phyloP scores from a whole-genome alignment of 2,888 invertebrate species.

The Lepidocyrtoides sp. region DNA sequence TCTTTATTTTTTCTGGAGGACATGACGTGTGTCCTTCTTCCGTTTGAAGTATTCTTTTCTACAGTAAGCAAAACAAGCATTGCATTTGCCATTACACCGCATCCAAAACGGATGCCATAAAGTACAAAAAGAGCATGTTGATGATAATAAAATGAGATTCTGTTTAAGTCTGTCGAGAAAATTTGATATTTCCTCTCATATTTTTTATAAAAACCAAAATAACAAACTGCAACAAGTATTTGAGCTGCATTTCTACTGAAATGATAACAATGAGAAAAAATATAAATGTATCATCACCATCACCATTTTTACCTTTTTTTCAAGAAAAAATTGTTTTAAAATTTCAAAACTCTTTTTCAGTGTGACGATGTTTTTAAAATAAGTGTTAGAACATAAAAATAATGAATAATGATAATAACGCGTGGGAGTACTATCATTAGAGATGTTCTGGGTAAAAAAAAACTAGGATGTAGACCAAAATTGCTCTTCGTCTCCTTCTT shows the following conservation, averaged over 20 bases:
- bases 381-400: slow-evolving; percentile 61
- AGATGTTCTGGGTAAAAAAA: neutral
- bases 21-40: slow-evolving; percentile 73
- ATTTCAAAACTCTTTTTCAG: slow-evolving; percentile 6
- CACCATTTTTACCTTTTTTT: slow-evolving; percentile 3
- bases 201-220: neutral
- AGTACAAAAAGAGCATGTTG: slow-evolving; percentile 40
- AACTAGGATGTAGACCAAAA: slow-evolving; percentile 18
- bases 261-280: slow-evolving; percentile 51
- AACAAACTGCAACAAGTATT: neutral
- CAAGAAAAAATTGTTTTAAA: slow-evolving; percentile 34
- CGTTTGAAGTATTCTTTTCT: slow-evolving; percentile 36
- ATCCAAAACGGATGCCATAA: slow-evolving; percentile 76
- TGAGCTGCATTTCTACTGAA: neutral
- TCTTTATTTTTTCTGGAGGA: slow-evolving; percentile 65
- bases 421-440: slow-evolving; percentile 62
- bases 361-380: slow-evolving; percentile 48
- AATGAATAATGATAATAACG: slow-evolving; percentile 48
- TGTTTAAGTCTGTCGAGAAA: slow-evolving; percentile 60
- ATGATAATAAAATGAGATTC: slow-evolving; percentile 21
- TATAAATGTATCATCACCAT: slow-evolving; percentile 9
- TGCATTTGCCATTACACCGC: neutral
- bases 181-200: slow-evolving; percentile 72
- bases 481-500: neutral
- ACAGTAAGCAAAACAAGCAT: neutral